Base-by-base conservation (phyloP, 2,888 invertebrate genomes). In the Machimus rusticus region DNA sequence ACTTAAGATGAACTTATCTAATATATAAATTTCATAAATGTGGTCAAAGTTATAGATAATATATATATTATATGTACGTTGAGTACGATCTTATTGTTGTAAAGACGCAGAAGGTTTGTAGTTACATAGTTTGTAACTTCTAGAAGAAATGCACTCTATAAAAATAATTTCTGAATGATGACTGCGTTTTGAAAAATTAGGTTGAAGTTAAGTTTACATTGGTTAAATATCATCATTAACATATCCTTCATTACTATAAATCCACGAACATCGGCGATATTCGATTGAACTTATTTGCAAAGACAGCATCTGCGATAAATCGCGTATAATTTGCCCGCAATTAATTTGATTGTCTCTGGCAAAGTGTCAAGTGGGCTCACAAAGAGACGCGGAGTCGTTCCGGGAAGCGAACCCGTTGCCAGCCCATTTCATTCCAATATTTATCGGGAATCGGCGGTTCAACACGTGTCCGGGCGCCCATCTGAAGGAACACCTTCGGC, bases 391-490 rank as follows among this genome's bases (percentile, higher is more conserved):
- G 34, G 37, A 19, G 23, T 51, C 43, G 16, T 12, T 66, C 23
- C 66, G n/a, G 28, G 19, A 23, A 77, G 31, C 78, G 23, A 77
- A 28, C 14, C 51, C 55, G 77, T 86, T 46, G 79, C 77, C 86
- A 87, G 51, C 51, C 66, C 28, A 66, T 66, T 79, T 37, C 39
- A 79, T 81, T 39, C 39, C 66, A 87, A 87, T 79, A 87, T 87
- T 87, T 87, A 81, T 46, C 43, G 23, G 31, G n/a, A 79, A 57
- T 87, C 79, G 43, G 78, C 43, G 43, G 87, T 87, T 87, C 78
- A 79, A 74, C 87, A 87, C 55, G 78, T 87, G 87, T 74, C 55
- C 74, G 66, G 37, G 43, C 16, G 46, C 19, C 78, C 46, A 46
- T 55, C 43, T 51, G 28, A 14, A 51, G 14, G 14, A 16, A 51